Conservation (phyloP, 1,140 invertebrate genomes). For the Panonychus citri region DNA sequence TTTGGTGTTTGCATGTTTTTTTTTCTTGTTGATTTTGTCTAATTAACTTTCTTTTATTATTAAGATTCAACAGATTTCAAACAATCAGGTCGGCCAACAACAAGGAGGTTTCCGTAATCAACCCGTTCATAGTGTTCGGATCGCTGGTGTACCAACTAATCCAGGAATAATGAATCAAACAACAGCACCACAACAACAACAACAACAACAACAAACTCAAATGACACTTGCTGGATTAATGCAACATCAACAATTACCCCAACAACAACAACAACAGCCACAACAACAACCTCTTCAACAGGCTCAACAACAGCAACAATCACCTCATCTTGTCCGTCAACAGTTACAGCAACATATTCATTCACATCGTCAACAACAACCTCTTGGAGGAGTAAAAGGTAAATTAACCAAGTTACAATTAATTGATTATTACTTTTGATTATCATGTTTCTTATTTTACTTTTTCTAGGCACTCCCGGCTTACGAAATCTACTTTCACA, state of each 20-base stretch:
- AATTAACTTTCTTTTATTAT: not conserved
- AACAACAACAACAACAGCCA: slow-evolving; percentile 17
- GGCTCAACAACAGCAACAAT: slow-evolving; percentile 1
- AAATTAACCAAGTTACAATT: too few species aligned
- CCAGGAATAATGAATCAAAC: not conserved
- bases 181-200: not conserved
- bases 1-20: too few species aligned
- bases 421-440: too few species aligned
- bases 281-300: slow-evolving; percentile 9
- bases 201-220: not conserved
- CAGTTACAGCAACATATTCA: slow-evolving; percentile 11
- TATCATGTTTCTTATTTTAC: not conserved
- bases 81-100: too few species aligned
- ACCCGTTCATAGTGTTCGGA: not conserved
- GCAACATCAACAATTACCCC: slow-evolving; percentile 22
- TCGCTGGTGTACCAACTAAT: not conserved
- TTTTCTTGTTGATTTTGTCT: too few species aligned
- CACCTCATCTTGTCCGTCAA: not conserved
- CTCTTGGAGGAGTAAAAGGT: too few species aligned
- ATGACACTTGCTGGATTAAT: not conserved
- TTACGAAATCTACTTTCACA: not conserved
- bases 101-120: not conserved
- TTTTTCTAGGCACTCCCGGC: not conserved
- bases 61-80: not conserved
- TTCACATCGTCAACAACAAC: slow-evolving; percentile 10